phyloP scores from a whole-genome alignment of 2,113 vertebrate genomes.

The Daubentonia madagascariensis region DNA sequence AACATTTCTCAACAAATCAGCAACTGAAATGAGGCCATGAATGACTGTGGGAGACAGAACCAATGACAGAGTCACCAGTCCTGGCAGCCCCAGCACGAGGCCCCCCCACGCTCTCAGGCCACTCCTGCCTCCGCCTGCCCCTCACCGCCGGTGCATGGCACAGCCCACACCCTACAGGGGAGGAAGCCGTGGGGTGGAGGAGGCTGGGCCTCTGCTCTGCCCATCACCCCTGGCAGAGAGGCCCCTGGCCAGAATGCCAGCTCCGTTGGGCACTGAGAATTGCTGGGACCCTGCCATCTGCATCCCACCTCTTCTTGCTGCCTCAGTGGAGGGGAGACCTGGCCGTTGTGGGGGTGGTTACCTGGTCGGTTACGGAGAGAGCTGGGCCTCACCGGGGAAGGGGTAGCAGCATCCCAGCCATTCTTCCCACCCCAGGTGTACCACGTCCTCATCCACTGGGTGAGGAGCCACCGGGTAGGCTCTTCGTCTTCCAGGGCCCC shows the following conservation, averaged over 20 bases:
- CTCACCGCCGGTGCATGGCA: not conserved
- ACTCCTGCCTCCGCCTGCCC: not conserved
- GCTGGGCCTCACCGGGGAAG: not conserved
- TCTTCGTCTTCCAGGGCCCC: conserved; percentile 45
- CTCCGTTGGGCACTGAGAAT: rapidly evolving
- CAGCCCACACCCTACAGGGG: not conserved
- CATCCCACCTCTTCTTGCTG: not conserved
- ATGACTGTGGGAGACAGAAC: not conserved
- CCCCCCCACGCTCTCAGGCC: rapidly evolving
- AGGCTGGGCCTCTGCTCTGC: not conserved
- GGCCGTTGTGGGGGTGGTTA: not conserved
- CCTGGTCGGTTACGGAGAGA: rapidly evolving
- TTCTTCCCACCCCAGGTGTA: not conserved
- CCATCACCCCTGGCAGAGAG: not conserved
- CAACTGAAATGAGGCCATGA: not conserved
- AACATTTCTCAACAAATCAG: not conserved
- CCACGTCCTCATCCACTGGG: not conserved
- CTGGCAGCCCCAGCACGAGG: rapidly evolving
- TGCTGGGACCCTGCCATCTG: rapidly evolving
- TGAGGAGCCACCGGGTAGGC: not conserved
- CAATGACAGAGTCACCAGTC: not conserved
- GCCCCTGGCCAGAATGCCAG: not conserved
- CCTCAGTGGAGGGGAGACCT: not conserved
- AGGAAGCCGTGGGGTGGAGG: not conserved
- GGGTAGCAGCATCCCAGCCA: not conserved